phyloP scores from a whole-genome alignment of 2,797 vertebrate genomes.

The Squalus acanthias region DNA sequence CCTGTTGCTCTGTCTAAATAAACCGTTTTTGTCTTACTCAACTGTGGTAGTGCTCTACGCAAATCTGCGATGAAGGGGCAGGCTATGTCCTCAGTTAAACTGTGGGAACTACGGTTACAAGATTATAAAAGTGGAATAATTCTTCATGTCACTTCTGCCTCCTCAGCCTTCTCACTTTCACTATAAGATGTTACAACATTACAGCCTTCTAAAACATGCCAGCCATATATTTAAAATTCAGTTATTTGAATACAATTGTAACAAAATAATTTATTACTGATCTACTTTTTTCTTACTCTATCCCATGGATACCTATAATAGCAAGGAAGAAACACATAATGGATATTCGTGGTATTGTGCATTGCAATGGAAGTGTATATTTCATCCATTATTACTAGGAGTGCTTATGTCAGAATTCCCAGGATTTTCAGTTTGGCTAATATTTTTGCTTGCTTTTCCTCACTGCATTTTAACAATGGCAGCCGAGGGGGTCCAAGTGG shows the following conservation, averaged over 20 bases:
- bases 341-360: no score
- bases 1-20: background rate
- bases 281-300: background rate
- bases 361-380: background rate
- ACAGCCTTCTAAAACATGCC: background rate
- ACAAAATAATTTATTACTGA: background rate
- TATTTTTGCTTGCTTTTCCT: slow-evolving; percentile 47
- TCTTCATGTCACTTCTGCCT: background rate
- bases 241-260: background rate
- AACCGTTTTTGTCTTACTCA: background rate
- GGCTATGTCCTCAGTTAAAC: background rate
- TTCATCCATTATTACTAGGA: background rate
- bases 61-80: background rate
- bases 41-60: background rate
- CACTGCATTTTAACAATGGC: slow-evolving; percentile 63
- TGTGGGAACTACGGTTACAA: background rate
- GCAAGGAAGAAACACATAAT: background rate
- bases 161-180: background rate
- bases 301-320: background rate
- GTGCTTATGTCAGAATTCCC: slow-evolving; percentile 34
- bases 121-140: background rate
- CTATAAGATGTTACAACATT: background rate
- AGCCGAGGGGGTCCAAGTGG: slow-evolving; percentile 80
- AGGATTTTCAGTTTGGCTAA: slow-evolving; percentile 62
- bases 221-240: background rate